These are phyloP conservation scores for Chironomus striatipennis DNA, from an alignment of 1,140 invertebrate species.

Conservation along the genomic window DNA sequence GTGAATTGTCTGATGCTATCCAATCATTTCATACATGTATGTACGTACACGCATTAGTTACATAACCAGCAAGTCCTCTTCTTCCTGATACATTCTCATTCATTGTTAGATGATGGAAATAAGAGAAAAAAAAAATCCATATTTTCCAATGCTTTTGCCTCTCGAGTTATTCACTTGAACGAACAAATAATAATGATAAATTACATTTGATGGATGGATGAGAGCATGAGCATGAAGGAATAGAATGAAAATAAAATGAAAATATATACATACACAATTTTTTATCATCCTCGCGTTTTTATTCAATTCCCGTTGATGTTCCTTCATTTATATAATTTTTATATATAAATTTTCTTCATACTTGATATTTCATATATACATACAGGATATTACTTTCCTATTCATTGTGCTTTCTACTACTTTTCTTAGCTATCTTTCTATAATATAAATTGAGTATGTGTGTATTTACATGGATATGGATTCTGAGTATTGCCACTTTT, in stretches of 20 bases:
- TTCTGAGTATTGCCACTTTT: too few relatives aligned
- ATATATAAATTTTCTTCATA: background rate
- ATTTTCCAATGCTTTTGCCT: background rate
- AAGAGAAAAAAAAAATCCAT: slow-evolving; percentile 17
- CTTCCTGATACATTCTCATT: background rate
- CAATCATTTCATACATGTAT: too few relatives aligned
- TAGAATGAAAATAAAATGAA: background rate
- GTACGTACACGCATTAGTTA: background rate
- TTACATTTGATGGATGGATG: slow-evolving; percentile 20
- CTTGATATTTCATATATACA: background rate
- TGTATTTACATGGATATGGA: too few relatives aligned
- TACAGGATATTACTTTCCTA: background rate
- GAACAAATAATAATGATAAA: slow-evolving; percentile 24
- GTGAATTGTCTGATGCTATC: background rate
- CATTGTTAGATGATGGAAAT: background rate
- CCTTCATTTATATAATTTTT: background rate
- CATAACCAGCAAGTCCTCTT: background rate
- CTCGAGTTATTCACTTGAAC: slow-evolving; percentile 8
- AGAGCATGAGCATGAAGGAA: background rate
- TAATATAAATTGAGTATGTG: too few relatives aligned
- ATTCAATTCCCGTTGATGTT: background rate
- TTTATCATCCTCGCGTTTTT: slow-evolving; percentile 1
- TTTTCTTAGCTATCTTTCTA: too few relatives aligned
- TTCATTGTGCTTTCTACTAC: background rate
- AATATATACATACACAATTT: background rate